phyloP scores from a whole-genome alignment of 2,113 vertebrate genomes.

The Phaetusa simplex region DNA sequence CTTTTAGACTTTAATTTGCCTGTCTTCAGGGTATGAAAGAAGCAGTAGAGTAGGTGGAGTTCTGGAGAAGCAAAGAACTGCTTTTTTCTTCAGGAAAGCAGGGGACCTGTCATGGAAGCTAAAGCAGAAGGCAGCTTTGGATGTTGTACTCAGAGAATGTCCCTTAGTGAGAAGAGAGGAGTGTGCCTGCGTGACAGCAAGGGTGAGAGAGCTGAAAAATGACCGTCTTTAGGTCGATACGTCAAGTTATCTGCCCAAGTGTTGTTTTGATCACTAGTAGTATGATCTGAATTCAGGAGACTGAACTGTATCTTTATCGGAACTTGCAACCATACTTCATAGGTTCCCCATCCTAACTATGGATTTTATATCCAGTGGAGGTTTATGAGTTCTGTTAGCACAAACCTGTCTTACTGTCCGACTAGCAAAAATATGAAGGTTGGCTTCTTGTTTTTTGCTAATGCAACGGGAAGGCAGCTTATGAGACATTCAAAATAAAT shows the following conservation, averaged over 20 bases:
- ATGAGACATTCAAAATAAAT: conserved; percentile 37
- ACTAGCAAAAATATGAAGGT: not conserved
- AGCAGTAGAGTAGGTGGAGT: not conserved
- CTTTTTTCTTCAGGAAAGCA: not conserved
- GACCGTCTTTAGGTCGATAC: not conserved
- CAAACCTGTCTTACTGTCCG: not conserved
- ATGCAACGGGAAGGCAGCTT: not conserved
- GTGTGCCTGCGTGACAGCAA: not conserved
- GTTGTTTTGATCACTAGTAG: not conserved
- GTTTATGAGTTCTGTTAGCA: not conserved
- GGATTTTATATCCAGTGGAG: not conserved
- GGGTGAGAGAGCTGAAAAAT: not conserved
- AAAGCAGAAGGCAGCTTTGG: not conserved
- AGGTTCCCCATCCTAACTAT: not conserved
- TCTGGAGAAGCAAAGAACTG: not conserved
- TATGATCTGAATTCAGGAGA: not conserved
- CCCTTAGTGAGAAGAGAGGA: not conserved
- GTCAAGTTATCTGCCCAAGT: not conserved
- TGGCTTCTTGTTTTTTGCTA: not conserved
- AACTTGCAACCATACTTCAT: not conserved
- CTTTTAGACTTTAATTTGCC: not conserved
- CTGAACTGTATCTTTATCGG: not conserved
- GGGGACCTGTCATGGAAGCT: not conserved
- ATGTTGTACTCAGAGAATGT: not conserved
- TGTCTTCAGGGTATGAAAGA: not conserved